phyloP scores from a whole-genome alignment of 2,797 vertebrate species.

The Dendrocincla tyrannina region DNA sequence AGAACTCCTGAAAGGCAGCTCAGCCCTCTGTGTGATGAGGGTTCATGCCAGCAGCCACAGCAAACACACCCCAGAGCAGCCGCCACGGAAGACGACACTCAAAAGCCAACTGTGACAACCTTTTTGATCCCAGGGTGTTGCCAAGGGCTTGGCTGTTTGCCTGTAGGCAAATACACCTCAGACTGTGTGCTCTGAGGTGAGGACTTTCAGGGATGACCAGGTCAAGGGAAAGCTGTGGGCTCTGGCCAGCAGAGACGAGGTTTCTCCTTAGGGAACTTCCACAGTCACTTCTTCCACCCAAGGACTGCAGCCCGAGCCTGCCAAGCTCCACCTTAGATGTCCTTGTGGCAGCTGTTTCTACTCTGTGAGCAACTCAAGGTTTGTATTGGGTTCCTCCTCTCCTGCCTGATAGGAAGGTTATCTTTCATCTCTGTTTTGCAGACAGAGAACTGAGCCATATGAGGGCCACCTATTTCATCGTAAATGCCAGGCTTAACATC shows the following conservation, averaged over 20 bases:
- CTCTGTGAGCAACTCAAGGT: not conserved
- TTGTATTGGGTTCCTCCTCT: not conserved
- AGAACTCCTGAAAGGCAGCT: not conserved
- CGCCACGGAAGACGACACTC: not conserved
- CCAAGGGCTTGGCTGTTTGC: not conserved
- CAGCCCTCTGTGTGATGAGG: not conserved
- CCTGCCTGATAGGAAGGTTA: not conserved
- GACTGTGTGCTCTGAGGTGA: not conserved
- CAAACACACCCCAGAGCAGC: not conserved
- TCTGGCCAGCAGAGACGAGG: not conserved
- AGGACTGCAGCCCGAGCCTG: not conserved
- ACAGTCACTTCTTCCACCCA: not conserved
- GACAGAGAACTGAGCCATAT: not conserved
- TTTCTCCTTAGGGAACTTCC: not conserved
- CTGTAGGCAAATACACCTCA: not conserved
- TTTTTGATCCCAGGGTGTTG: not conserved
- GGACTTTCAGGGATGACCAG: not conserved
- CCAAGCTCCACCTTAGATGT: not conserved
- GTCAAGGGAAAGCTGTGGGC: not conserved
- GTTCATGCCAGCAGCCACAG: not conserved
- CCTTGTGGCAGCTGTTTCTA: fast-evolving
- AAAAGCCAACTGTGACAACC: not conserved
- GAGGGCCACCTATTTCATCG: not conserved
- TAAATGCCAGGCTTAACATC: not conserved
- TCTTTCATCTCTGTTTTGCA: not conserved